Evolutionary conservation across 2,888 invertebrate species (phyloP), one percentile per base, ranked within the genome.

Genomic region (Torymus aiolomorphi): DNA sequence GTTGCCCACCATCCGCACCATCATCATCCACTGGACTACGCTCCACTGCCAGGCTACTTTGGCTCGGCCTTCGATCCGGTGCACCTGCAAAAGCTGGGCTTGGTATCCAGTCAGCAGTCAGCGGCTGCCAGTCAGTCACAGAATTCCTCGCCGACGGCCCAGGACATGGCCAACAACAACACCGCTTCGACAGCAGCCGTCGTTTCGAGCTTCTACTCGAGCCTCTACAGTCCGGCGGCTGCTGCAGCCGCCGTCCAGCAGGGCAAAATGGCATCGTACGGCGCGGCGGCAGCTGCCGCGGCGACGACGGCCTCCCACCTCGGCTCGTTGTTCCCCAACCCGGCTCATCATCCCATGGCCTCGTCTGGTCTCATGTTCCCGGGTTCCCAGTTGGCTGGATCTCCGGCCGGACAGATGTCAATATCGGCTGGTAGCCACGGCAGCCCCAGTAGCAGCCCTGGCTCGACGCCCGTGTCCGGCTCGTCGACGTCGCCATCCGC

Each of bases 31-130:
- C 91, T 94, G 71, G 92, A 93, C 80, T 94, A 94, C 88, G 90
- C 92, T 0, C 90, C 92, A 0, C 92, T 95, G 89, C 93, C 95
- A 1, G 91, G 92, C 3, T 96, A 96, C 90, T 96, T 96, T 90
- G 95, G 95, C 69, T 94, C 95, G 42, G 94, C 96, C 67, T 93
- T 94, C 81, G 94, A 93, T 89, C 93, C 92, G 81, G 91, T 94
- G 79, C 76, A 78, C 42, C 93, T 92, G 90, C 93, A 92, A 84
- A 95, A 93, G 88, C 90, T 94, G 83, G 93, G 31, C 31, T 5
- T 31, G 31, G 4, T 31, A 5, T 31, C 31, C 31, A 31, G 31
- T 5, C 31, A 31, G 31, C 31, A 93, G 88, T 83, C 86, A 3
- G 78, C 80, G 5, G 84, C 87, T 82, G 87, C 88, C 81, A 85